These are phyloP conservation scores for Eubasilissa regina DNA, from an alignment of 1,140 invertebrate species.

Conservation along the genomic window DNA sequence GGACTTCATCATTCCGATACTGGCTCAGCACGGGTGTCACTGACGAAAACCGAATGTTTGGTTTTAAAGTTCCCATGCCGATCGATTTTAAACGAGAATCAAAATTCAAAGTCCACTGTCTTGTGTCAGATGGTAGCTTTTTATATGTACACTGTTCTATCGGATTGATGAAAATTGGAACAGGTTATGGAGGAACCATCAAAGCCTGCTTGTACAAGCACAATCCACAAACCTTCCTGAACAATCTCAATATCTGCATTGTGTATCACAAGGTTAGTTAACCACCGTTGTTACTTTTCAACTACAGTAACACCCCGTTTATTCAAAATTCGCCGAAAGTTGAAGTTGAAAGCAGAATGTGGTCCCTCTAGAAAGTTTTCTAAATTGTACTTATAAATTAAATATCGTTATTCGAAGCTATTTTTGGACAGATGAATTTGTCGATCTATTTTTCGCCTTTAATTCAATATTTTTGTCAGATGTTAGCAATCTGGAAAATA, in stretches of 20 bases:
- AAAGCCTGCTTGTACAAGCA: slow-evolving; percentile 89
- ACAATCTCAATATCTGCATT: slow-evolving; percentile 85
- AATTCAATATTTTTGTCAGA: too few relatives aligned
- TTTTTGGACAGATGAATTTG: too few relatives aligned
- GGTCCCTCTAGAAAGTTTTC: too few relatives aligned
- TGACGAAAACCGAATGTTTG: slow-evolving; percentile 81
- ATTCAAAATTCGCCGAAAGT: too few relatives aligned
- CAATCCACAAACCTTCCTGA: slow-evolving; percentile 85
- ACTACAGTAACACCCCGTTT: too few relatives aligned
- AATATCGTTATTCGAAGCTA: too few relatives aligned
- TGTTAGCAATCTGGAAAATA: too few relatives aligned
- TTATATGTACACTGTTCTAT: slow-evolving; percentile 87
- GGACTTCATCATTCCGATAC: slow-evolving; percentile 86
- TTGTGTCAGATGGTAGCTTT: slow-evolving; percentile 91
- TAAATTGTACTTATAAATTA: too few relatives aligned
- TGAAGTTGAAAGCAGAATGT: too few relatives aligned
- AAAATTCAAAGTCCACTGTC: slow-evolving; percentile 71
- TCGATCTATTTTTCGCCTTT: too few relatives aligned
- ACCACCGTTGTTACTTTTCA: not conserved
- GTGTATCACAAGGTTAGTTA: slow-evolving; percentile 83
- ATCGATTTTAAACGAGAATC: slow-evolving; percentile 55
- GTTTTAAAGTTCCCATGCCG: slow-evolving; percentile 76
- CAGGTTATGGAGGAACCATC: slow-evolving; percentile 92
- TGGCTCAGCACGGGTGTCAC: slow-evolving; percentile 93
- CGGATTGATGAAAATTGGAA: slow-evolving; percentile 91